Base-by-base conservation (phyloP, 2,888 invertebrate species). In the Barypeithes pellucidus region DNA sequence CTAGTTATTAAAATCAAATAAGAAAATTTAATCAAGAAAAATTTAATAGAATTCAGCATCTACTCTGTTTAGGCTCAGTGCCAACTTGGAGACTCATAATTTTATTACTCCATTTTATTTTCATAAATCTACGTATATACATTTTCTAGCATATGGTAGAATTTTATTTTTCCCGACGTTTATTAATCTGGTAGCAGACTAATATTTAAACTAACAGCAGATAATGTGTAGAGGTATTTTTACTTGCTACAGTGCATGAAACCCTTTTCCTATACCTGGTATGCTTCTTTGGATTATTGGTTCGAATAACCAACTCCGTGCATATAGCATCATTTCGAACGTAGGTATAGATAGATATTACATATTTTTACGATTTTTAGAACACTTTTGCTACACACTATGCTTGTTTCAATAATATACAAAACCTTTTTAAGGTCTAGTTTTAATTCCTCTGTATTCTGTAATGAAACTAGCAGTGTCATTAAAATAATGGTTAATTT, bases 161-260 rank as follows among this genome's bases (percentile, higher is more conserved):
- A 20, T 20, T 22, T 50, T 12, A 22, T 22, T 22, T 22, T 24
- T 24, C 5, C 20, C 12, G 11, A 50, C 22, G 24, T 50, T n/a
- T 50, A 22, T 24, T 50, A n/a, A 22, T 12, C 22, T 36, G 33
- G 14, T 57, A 57, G 33, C 33, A 57, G 54, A n/a, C 9, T 57
- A 33, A 57, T 14, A 24, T 24, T 52, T 12, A 50, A 50, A 29
- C 9, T 29, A 50, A 62, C 50, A 33, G 33, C 33, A 77, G 71
- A 79, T 78, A 78, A 36, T 79, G 80, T 79, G 78, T 79, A 80
- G 80, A 80, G 80, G 79, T 80, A 61, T 29, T 60, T n/a, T 9
- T 52, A 39, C 60, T 47, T 72, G 18, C n/a, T 43, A 67, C n/a
- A 36, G 14, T 60, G 57, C 67, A 73, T 52, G 69, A 59, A 63